Percentiles rank a stretch among this genome's conserved stretches.
Conservation (phyloP, 2,797 vertebrate species). For the Psittacula echo region DNA sequence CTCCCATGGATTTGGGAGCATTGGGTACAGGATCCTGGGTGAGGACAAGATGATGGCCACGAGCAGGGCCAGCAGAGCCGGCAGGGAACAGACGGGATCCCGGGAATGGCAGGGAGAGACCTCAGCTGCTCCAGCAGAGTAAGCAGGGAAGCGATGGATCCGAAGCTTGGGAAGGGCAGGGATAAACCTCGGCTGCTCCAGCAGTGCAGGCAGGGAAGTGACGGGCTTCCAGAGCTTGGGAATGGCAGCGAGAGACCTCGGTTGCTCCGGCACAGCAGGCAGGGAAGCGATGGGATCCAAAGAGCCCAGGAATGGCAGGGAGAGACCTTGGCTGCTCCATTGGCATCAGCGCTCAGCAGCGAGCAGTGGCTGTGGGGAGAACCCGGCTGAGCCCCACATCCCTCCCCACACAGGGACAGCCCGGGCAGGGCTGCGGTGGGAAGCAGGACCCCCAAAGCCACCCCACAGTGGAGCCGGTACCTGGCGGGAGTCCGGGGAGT, state of each 20-base stretch:
- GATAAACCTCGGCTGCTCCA: background rate
- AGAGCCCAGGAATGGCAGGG: background rate
- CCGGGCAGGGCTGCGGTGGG: rapidly evolving
- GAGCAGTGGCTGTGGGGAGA: slow-evolving; percentile 21
- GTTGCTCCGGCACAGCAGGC: background rate
- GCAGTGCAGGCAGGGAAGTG: background rate
- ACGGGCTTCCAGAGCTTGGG: background rate
- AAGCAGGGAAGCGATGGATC: background rate
- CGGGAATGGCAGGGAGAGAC: background rate
- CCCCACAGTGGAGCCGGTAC: slow-evolving; percentile 15
- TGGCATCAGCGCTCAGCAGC: background rate
- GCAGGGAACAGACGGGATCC: background rate
- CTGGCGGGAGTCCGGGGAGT: slow-evolving; percentile 56
- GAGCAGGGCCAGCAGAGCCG: background rate
- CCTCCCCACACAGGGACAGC: background rate
- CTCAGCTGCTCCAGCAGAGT: background rate
- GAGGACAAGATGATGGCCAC: background rate
- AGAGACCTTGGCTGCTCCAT: background rate
- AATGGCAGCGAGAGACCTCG: background rate
- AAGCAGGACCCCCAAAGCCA: background rate
- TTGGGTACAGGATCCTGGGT: rapidly evolving
- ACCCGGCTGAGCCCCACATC: background rate
- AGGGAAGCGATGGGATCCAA: background rate
- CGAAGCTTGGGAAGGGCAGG: background rate
- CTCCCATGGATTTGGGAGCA: rapidly evolving